phyloP scores from a whole-genome alignment of 2,888 invertebrate genomes.

The Drosophila multiciliata region DNA sequence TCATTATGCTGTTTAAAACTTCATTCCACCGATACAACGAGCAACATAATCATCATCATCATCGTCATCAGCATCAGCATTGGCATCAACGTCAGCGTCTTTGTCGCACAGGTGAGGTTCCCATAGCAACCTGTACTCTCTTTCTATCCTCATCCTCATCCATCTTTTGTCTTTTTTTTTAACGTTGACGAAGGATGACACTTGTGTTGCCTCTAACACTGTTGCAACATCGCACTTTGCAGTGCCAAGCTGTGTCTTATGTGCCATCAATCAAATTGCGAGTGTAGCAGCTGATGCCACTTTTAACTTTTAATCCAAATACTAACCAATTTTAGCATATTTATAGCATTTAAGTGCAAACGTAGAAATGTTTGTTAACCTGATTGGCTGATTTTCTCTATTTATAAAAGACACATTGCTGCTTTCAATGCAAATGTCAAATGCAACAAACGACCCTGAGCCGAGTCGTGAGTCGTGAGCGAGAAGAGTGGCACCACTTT shows the following conservation, averaged over 20 bases:
- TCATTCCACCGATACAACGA: constrained; percentile 10
- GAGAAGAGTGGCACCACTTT: constrained; percentile 24
- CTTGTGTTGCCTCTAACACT: constrained; percentile 3
- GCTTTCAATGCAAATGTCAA: constrained; percentile 60
- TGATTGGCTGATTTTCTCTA: constrained; percentile 38
- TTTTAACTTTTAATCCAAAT: constrained; percentile 5
- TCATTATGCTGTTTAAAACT: constrained; percentile 27
- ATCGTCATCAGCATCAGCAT: constrained; percentile 18
- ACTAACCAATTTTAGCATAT: constrained; percentile 13
- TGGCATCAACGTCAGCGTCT: constrained; percentile 24
- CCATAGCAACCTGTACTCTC: constrained; percentile 12
- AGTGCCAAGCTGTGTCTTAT: constrained; percentile 28
- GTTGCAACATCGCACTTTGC: constrained; percentile 25
- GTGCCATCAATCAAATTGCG: constrained; percentile 50
- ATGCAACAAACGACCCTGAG: constrained; percentile 53
- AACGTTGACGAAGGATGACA: background rate
- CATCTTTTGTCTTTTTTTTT: constrained; percentile 3
- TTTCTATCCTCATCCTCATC: constrained; percentile 14
- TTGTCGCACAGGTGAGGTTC: constrained; percentile 52
- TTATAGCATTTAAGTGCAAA: constrained; percentile 27
- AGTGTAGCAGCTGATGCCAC: constrained; percentile 13
- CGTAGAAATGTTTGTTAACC: constrained; percentile 9
- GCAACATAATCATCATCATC: constrained; percentile 30
- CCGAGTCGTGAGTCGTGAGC: constrained; percentile 4
- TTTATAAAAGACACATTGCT: constrained; percentile 37